Evolutionary conservation across 2,888 invertebrate species (phyloP).

Genomic region (Keiferia lycopersicella): DNA sequence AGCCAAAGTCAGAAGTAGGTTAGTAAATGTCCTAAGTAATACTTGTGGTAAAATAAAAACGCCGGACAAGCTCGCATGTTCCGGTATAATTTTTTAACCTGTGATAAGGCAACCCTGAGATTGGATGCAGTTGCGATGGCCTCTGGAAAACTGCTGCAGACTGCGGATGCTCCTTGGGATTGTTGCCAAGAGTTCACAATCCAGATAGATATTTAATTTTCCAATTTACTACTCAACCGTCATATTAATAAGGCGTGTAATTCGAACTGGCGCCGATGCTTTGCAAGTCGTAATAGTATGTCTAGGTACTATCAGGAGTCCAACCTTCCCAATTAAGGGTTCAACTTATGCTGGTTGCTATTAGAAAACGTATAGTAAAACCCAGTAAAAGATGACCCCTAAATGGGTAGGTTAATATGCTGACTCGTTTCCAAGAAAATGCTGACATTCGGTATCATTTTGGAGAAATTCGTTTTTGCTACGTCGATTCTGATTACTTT

Average conservation of each 20-base stretch:
- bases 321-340: too few species aligned
- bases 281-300: conserved; percentile 1
- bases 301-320: neutral
- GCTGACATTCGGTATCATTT: neutral
- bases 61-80: too few species aligned
- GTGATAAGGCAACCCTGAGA: conserved; percentile 39
- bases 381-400: too few species aligned
- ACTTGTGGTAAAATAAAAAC: too few species aligned
- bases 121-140: conserved; percentile 48
- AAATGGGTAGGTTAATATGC: too few species aligned
- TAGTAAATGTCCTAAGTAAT: too few species aligned
- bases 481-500: neutral
- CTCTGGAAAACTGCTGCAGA: conserved; percentile 48
- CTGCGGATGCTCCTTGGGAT: conserved; percentile 51
- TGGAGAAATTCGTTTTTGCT: neutral
- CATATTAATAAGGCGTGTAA: neutral
- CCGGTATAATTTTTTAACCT: too few species aligned
- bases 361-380: too few species aligned
- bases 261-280: neutral
- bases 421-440: neutral
- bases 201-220: conserved; percentile 40
- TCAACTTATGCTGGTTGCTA: too few species aligned
- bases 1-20: too few species aligned
- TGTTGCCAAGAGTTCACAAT: conserved; percentile 54
- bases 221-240: neutral